Evolutionary conservation across 2,888 invertebrate genomes (phyloP), one percentile per base, ranked within the genome.

Genomic region (Acanthosepion esculentum): DNA sequence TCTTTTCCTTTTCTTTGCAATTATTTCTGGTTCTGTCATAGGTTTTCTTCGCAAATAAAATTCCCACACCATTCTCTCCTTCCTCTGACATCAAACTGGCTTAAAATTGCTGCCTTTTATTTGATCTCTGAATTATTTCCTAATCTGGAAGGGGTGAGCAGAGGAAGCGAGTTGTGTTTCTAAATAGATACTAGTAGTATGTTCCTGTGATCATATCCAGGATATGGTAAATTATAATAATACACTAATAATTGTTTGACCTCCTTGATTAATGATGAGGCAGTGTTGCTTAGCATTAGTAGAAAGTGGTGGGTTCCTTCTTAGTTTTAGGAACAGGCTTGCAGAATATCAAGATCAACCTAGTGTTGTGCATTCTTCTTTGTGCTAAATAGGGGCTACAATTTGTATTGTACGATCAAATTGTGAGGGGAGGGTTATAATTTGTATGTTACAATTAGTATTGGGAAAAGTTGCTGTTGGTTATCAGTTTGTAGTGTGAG

Each of bases 121-220:
- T 78, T 78, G 3, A 29, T 78, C 78, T 8, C 78, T 7, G 78
- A 78, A 29, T 78, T n/a, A n/a, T 78, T n/a, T 78, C 78, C 29
- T 78, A n/a, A 12, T 78, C 4, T 8, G 29, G 29, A n/a, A 8
- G n/a, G 29, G n/a, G n/a, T 55, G 20, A 55, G 55, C 20, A 18
- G 20, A 55, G 55, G 55, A 20, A 18, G 4, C 0, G 55, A 55
- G 4, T 18, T 18, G 18, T 18, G 18, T n/a, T 29, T 78, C 78
- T 78, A 78, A n/a, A n/a, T n/a, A 15, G 78, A 78, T n/a, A 23
- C 8, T 8, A 78, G 29, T n/a, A n/a, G 78, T n/a, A 78, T 78
- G 78, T 78, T 78, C n/a, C 29, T n/a, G 78, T 78, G 78, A 78
- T 78, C 78, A 78, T 78, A n/a, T 78, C 78, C n/a, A n/a, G 78